These are phyloP conservation scores for Danionella dracula DNA, from an alignment of 2,797 vertebrate species.

Conservation along the genomic window DNA sequence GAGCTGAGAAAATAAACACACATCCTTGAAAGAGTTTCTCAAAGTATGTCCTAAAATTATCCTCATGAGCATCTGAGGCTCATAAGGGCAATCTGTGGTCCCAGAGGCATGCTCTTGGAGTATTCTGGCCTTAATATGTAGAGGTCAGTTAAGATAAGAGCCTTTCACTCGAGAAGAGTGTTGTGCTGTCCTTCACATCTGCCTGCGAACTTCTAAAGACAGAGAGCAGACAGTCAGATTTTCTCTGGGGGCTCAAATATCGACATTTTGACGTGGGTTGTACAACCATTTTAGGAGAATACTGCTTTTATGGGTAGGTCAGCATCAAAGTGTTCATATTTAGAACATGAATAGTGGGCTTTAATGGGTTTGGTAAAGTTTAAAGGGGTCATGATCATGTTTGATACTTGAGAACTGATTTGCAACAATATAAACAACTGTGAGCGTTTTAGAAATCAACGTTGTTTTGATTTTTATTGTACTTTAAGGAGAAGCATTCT, in stretches of 20 bases:
- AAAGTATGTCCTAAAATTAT: neutral
- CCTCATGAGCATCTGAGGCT: too few species aligned
- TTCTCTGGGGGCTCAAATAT: neutral
- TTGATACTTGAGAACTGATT: too few species aligned
- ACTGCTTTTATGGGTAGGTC: too few species aligned
- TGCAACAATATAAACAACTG: too few species aligned
- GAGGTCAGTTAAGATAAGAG: conserved; percentile 7
- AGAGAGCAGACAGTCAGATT: neutral
- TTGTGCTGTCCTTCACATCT: neutral
- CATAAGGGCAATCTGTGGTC: conserved; percentile 2
- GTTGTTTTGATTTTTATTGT: too few species aligned
- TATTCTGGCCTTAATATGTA: neutral
- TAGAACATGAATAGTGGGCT: too few species aligned
- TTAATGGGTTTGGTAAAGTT: too few species aligned
- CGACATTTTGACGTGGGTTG: too few species aligned
- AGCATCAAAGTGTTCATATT: neutral
- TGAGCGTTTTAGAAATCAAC: too few species aligned
- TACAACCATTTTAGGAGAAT: too few species aligned
- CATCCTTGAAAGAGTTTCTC: neutral
- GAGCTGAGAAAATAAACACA: neutral
- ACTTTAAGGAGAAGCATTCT: too few species aligned
- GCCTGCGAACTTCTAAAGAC: neutral
- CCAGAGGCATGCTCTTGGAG: neutral
- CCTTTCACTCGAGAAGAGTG: neutral
- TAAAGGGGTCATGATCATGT: too few species aligned